Base-by-base conservation (phyloP, 2,113 vertebrate genomes). In the Mirounga angustirostris region DNA sequence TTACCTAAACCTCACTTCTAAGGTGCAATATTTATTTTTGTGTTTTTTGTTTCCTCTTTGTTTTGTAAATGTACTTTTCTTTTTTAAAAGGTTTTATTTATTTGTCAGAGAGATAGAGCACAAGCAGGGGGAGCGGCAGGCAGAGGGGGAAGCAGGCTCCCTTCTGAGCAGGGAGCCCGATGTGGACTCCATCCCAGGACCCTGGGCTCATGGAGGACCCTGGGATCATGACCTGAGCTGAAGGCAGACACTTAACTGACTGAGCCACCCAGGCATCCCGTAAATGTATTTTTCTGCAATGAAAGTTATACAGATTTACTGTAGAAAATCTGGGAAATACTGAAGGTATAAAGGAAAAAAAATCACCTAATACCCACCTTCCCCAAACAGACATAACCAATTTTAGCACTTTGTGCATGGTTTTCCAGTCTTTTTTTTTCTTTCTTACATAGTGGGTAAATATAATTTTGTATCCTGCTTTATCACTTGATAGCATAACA, bases 321-420 rank as follows among this genome's bases (percentile, higher is more conserved):
- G n/a, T 10, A 93, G 30, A 86, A 94, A 92, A 95, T 82, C 46
- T 80, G 18, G 56, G 90, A 97, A 97, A 88, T 33, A 61, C 9
- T 40, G 7, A 33, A 95, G 61, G 19, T 52, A 73, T 79, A 95
- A 97, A 94, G 43, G 18, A 21, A 67, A 59, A 80, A 65, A 65
- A 46, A 43, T 81, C 16, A 87, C 24, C 36, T 50, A 65, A 22
- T 76, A 50, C 7, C 5, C 4, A 94, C 36, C 26, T 82, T 16
- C 21, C 33, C 6, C 67, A 88, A 19, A 87, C 18, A 90, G 14
- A 85, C 30, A 59, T 63, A 54, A 83, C 91, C 9, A 59, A 18
- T 67, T 95, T 86, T 63, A 92, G 7, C 52, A 94, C 11, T 46
- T 33, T 79, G 18, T 40, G 18, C 59, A 92, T 52, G 50, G 30